Conservation (phyloP, 2,888 invertebrate genomes). For the Spodoptera picta region DNA sequence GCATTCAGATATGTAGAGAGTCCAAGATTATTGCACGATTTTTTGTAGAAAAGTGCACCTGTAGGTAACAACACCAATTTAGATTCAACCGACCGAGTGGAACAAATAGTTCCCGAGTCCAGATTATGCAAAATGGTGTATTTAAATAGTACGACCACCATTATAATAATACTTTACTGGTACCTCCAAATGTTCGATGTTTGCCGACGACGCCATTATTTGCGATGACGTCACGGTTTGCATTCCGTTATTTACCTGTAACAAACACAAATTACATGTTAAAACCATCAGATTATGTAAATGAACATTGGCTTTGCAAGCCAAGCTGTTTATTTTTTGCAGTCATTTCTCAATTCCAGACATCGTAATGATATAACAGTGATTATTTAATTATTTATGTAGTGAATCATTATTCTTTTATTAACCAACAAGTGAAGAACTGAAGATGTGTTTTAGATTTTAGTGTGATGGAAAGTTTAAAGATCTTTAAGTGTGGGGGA, state of each 20-base stretch:
- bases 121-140: slow-evolving; percentile 64
- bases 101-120: slow-evolving; percentile 35
- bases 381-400: not conserved
- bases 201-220: slow-evolving; percentile 26
- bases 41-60: not conserved
- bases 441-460: too few species aligned
- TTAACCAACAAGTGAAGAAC: too few species aligned
- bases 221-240: slow-evolving; percentile 16
- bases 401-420: too few species aligned
- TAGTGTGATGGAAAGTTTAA: too few species aligned
- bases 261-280: slow-evolving; percentile 39
- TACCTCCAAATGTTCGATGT: slow-evolving; percentile 40
- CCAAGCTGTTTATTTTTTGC: slow-evolving; percentile 8
- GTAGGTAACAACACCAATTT: not conserved
- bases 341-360: not conserved
- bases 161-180: slow-evolving; percentile 56
- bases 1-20: too few species aligned
- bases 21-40: too few species aligned
- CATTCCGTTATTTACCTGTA: slow-evolving; percentile 33
- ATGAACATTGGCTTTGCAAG: slow-evolving; percentile 11
- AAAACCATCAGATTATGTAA: slow-evolving; percentile 19
- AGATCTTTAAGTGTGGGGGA: too few species aligned
- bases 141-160: slow-evolving; percentile 62
- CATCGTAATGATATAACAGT: not conserved
- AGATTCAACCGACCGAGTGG: slow-evolving; percentile 7